Percentiles rank a stretch among this genome's conserved stretches.
phyloP scores from a whole-genome alignment of 2,888 invertebrate species.

The Cataglyphis altisquamis region DNA sequence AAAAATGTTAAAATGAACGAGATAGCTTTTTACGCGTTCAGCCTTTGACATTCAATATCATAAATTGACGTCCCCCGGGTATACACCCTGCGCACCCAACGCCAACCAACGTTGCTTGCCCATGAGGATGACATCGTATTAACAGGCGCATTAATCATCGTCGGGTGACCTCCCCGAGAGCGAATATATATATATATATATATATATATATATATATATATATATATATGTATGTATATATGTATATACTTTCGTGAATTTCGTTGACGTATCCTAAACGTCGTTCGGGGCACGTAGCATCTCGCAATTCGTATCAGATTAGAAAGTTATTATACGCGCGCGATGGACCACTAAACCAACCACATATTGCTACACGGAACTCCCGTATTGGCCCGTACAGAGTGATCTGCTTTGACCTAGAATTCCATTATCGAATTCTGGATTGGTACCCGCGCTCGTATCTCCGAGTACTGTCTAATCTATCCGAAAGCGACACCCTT shows the following conservation, averaged over 20 bases:
- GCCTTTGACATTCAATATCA: constrained; percentile 22
- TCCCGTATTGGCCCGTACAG: constrained; percentile 52
- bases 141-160: constrained; percentile 48
- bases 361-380: constrained; percentile 54
- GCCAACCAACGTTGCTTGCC: background rate
- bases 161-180: constrained; percentile 25
- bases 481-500: constrained; percentile 11
- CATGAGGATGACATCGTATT: constrained; percentile 36
- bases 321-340: constrained; percentile 54
- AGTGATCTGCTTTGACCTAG: constrained; percentile 70
- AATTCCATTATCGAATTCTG: constrained; percentile 76
- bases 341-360: constrained; percentile 50
- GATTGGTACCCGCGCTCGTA: constrained; percentile 42
- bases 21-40: constrained; percentile 10
- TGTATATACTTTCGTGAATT: constrained; percentile 33
- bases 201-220: too few relatives aligned
- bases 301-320: constrained; percentile 42
- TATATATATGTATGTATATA: too few relatives aligned
- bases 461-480: constrained; percentile 18
- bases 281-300: background rate
- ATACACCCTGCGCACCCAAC: background rate
- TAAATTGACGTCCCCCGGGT: constrained; percentile 3
- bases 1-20: background rate
- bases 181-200: background rate
- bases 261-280: constrained; percentile 16